Evolutionary conservation across 2,797 vertebrate genomes (phyloP).

Genomic region (Bradypodion pumilum): DNA sequence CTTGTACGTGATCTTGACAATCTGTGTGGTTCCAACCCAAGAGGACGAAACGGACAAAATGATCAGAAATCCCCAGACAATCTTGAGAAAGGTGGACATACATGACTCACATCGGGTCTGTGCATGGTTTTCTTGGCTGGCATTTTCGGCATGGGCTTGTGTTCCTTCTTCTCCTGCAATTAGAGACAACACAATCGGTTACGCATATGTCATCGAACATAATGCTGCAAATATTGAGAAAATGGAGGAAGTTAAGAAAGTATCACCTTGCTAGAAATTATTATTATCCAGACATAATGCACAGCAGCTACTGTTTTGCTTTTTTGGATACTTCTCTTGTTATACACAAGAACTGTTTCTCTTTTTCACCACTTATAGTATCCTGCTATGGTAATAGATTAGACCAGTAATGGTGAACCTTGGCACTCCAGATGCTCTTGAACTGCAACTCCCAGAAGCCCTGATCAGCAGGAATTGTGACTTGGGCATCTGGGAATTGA

Average conservation of each 20-base stretch:
- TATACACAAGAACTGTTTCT: background rate
- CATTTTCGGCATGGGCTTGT: slow-evolving; percentile 86
- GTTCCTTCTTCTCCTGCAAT: slow-evolving; percentile 88
- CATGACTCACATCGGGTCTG: slow-evolving; percentile 86
- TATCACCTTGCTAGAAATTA: background rate
- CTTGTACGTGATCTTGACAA: slow-evolving; percentile 96
- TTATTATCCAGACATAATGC: background rate
- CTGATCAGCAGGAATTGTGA: too few relatives aligned
- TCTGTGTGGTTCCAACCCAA: slow-evolving; percentile 97
- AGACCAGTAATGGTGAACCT: too few relatives aligned
- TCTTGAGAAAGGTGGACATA: slow-evolving; percentile 83
- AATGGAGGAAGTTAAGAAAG: background rate
- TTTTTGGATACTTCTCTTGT: background rate
- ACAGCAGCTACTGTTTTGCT: too few relatives aligned
- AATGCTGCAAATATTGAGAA: too few relatives aligned
- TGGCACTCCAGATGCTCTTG: too few relatives aligned
- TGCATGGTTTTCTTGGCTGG: slow-evolving; percentile 82
- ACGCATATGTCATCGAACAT: background rate
- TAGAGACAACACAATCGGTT: background rate
- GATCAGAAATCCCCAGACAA: slow-evolving; percentile 92
- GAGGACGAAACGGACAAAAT: slow-evolving; percentile 94
- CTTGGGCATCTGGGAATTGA: too few relatives aligned
- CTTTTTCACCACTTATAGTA: too few relatives aligned
- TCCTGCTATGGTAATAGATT: too few relatives aligned
- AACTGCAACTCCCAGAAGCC: too few relatives aligned